Percentiles rank a stretch among this genome's conserved stretches.
Conservation (phyloP, 2,797 vertebrate genomes). For the Chrosomus eos region DNA sequence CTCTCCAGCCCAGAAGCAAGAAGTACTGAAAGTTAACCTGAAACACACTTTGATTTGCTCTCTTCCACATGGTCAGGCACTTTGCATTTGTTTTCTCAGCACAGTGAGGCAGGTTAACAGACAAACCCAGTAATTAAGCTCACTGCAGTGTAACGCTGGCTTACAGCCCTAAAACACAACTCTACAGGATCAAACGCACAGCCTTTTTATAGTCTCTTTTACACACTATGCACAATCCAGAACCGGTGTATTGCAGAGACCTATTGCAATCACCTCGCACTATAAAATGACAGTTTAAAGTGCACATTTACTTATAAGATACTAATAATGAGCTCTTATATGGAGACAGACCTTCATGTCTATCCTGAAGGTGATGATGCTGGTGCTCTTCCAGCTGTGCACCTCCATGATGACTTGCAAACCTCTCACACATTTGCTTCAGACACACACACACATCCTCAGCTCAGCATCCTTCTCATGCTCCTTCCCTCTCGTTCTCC, state of each 20-base stretch:
- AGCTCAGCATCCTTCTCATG: constrained; percentile 35
- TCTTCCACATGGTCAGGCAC: constrained; percentile 4
- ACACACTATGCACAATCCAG: background rate
- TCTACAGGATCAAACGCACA: constrained; percentile 16
- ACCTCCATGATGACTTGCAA: constrained; percentile 41
- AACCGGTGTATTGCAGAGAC: background rate
- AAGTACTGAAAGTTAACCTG: constrained; percentile 10
- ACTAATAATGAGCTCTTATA: background rate
- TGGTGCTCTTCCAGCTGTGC: constrained; percentile 58
- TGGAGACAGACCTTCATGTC: constrained; percentile 62
- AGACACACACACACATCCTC: constrained; percentile 6
- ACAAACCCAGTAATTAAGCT: constrained; percentile 7
- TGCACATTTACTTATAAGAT: background rate
- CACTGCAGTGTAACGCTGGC: constrained; percentile 51
- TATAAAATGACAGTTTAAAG: background rate
- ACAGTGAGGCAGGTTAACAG: constrained; percentile 11
- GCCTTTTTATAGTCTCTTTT: constrained; percentile 1
- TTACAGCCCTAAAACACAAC: constrained; percentile 37
- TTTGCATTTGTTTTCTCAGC: background rate
- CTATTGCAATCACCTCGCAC: background rate
- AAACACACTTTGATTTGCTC: constrained; percentile 11
- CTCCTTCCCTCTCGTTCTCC: constrained; percentile 21
- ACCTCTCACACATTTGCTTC: constrained; percentile 35
- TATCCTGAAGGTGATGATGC: constrained; percentile 59
- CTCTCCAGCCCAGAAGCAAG: background rate